Percentiles rank a stretch among this genome's conserved stretches.
phyloP scores from a whole-genome alignment of 2,888 invertebrate species.

The Busseola fusca region DNA sequence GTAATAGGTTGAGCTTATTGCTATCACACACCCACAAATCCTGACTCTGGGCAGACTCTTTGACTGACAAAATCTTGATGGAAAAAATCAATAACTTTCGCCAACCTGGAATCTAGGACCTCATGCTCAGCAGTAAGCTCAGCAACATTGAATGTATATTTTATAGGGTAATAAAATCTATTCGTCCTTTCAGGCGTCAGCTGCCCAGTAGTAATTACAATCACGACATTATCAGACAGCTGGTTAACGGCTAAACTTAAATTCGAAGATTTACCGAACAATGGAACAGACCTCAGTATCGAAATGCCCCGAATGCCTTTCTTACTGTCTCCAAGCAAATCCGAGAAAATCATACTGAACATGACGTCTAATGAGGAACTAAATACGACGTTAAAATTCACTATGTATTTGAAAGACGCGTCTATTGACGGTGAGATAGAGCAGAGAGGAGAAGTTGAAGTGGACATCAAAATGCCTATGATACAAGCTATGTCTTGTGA shows the following conservation, averaged over 20 bases:
- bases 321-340: conserved; percentile 78
- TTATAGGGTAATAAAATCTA: not conserved
- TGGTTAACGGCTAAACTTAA: conserved; percentile 82
- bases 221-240: conserved; percentile 78
- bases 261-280: conserved; percentile 71
- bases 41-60: not conserved
- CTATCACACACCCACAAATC: not conserved
- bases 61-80: not conserved
- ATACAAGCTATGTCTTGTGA: conserved; percentile 82
- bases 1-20: not conserved
- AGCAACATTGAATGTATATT: too few relatives aligned
- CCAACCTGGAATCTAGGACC: not conserved
- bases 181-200: conserved; percentile 72
- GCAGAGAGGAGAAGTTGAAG: conserved; percentile 71
- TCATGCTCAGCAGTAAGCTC: not conserved
- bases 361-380: conserved; percentile 79
- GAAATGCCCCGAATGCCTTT: conserved; percentile 81
- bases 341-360: conserved; percentile 75
- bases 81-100: not conserved
- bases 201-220: conserved; percentile 70
- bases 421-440: conserved; percentile 75
- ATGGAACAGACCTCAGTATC: conserved; percentile 72
- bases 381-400: conserved; percentile 71
- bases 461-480: conserved; percentile 78
- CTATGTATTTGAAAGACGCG: conserved; percentile 76